Evolutionary conservation across 2,113 vertebrate species (phyloP).

Genomic region (Varanus salvator): DNA sequence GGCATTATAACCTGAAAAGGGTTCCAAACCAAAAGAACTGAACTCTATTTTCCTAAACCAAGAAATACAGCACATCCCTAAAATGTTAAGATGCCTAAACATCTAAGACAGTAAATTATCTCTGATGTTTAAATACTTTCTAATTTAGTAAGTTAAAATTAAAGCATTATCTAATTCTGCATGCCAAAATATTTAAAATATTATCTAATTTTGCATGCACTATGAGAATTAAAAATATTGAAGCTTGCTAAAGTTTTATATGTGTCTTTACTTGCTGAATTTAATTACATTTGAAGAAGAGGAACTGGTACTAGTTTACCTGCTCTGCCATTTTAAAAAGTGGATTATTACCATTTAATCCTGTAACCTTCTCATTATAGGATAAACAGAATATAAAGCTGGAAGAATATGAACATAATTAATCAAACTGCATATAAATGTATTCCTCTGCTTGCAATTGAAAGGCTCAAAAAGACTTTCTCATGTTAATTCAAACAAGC

Average conservation of each 20-base stretch:
- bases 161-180: neutral
- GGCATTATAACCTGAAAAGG: neutral
- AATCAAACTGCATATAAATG: neutral
- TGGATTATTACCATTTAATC: neutral
- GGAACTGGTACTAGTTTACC: neutral
- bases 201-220: neutral
- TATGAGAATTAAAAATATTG: neutral
- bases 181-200: neutral
- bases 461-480: neutral
- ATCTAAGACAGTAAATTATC: neutral
- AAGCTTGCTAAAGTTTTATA: neutral
- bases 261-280: neutral
- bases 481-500: neutral
- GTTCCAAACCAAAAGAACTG: neutral
- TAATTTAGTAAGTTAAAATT: neutral
- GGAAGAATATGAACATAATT: neutral
- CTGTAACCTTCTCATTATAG: neutral
- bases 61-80: neutral
- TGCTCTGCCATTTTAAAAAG: neutral
- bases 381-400: neutral
- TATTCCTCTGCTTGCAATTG: neutral
- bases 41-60: neutral
- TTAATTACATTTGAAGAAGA: constrained; percentile 7
- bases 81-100: neutral
- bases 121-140: neutral